Evolutionary conservation across 2,797 vertebrate species (phyloP).

Genomic region (Manis pentadactyla): DNA sequence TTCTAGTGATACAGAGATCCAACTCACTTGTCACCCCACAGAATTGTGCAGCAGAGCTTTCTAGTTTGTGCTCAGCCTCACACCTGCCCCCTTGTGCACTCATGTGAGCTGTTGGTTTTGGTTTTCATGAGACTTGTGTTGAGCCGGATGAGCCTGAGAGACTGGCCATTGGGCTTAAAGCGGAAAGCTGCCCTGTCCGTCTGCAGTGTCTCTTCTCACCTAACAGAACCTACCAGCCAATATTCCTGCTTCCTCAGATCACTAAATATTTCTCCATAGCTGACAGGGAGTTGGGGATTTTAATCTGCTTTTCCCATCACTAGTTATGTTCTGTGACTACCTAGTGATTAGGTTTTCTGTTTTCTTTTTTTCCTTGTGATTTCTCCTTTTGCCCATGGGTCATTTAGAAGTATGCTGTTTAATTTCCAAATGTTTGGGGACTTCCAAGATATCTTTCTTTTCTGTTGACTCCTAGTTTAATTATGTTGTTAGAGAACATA

Average conservation of each 20-base stretch:
- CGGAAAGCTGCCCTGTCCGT: neutral
- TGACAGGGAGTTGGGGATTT: neutral
- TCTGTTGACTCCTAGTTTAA: neutral
- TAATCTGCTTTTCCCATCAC: neutral
- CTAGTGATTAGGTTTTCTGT: neutral
- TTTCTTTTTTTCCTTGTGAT: neutral
- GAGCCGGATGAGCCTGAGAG: neutral
- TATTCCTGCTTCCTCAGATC: neutral
- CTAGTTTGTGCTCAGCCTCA: neutral
- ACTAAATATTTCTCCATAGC: neutral
- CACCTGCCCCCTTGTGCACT: accelerated
- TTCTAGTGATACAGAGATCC: neutral
- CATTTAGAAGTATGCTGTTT: neutral
- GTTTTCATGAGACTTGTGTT: neutral
- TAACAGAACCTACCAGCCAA: neutral
- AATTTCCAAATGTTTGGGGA: neutral
- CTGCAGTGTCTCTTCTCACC: too few species aligned
- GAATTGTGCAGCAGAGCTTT: neutral
- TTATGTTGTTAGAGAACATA: neutral
- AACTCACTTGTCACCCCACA: accelerated
- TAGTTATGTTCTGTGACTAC: neutral
- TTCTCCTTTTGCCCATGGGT: neutral
- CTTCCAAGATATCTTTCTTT: neutral
- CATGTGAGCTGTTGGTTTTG: neutral
- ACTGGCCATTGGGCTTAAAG: neutral